A percentile compares a stretch with the other conserved stretches of the same genome.
Conservation (phyloP, 2,113 vertebrate species). For the Corythornis cristatus region DNA sequence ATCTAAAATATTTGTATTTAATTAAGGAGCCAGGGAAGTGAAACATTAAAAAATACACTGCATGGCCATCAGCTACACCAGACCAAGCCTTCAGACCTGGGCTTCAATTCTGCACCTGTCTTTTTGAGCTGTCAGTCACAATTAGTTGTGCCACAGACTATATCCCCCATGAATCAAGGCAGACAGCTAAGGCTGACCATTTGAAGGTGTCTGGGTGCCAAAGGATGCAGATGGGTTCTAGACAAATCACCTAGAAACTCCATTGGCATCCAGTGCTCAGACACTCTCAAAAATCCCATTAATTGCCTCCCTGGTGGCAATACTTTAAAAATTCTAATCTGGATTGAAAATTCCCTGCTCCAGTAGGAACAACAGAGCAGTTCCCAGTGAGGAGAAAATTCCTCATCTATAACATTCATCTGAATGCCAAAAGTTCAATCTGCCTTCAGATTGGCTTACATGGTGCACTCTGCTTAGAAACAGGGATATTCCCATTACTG, state of each 20-base stretch:
- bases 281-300: background rate
- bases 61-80: background rate
- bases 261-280: background rate
- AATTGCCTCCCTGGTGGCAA: background rate
- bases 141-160: slow-evolving; percentile 50
- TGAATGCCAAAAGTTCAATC: background rate
- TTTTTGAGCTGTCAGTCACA: slow-evolving; percentile 53
- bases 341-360: background rate
- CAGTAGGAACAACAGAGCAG: background rate
- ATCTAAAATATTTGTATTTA: slow-evolving; percentile 70
- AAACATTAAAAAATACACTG: slow-evolving; percentile 51
- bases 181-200: background rate
- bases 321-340: background rate
- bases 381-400: background rate
- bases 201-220: slow-evolving; percentile 16
- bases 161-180: background rate
- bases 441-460: background rate
- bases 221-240: slow-evolving; percentile 30
- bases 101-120: slow-evolving; percentile 44
- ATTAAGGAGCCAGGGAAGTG: slow-evolving; percentile 43
- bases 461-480: background rate
- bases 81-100: slow-evolving; percentile 1
- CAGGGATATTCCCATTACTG: background rate
- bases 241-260: slow-evolving; percentile 45
- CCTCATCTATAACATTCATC: background rate